A percentile compares a stretch with the other conserved stretches of the same genome.
Conservation (phyloP, 2,113 vertebrate genomes). For the Saccopteryx leptura region DNA sequence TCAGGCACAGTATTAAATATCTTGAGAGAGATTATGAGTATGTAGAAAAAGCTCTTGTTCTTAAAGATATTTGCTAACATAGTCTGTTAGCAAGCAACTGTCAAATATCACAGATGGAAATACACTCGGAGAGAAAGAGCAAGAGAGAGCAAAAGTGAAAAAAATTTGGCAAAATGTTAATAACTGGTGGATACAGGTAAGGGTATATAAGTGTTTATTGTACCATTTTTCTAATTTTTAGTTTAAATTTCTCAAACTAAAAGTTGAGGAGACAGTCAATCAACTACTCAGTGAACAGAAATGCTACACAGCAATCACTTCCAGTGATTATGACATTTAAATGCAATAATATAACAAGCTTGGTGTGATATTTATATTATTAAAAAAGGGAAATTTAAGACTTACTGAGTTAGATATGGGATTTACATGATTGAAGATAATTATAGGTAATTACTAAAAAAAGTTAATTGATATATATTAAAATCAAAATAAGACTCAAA, state of each 20-base stretch:
- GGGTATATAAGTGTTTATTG: not conserved
- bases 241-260: slow-evolving; percentile 41
- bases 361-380: not conserved
- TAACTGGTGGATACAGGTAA: not conserved
- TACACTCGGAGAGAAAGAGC: not conserved
- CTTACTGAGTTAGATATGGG: not conserved
- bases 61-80: not conserved
- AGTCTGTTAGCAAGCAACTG: not conserved
- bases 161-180: not conserved
- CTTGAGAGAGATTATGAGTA: not conserved
- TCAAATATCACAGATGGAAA: not conserved
- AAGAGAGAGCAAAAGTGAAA: not conserved
- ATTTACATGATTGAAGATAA: not conserved
- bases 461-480: slow-evolving; percentile 23
- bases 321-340: not conserved
- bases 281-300: not conserved
- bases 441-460: not conserved
- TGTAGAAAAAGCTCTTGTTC: not conserved
- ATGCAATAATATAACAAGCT: not conserved
- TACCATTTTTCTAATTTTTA: slow-evolving; percentile 36
- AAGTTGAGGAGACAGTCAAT: not conserved
- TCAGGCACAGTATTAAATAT: not conserved
- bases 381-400: slow-evolving; percentile 24
- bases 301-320: not conserved
- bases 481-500: slow-evolving; percentile 44